Evolutionary conservation across 2,113 vertebrate species (phyloP), one percentile per base, ranked within the genome.

Genomic region (Nesoenas mayeri): DNA sequence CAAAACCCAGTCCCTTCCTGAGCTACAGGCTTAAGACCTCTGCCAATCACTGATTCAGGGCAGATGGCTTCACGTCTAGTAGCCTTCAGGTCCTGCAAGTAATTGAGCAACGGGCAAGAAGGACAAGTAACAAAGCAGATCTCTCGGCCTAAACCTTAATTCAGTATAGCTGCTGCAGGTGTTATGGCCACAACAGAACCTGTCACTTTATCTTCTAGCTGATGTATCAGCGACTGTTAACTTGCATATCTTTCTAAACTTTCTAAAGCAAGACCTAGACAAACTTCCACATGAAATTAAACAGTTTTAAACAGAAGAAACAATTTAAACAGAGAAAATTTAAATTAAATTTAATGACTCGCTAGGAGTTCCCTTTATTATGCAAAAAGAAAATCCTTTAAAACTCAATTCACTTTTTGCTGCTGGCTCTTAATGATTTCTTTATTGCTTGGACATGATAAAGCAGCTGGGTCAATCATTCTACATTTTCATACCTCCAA

Each of bases 381-480:
- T 31, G 29, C 60, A 75, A 79, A 94, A 93, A 48, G 21, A 95
- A 96, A 96, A 92, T 72, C 34, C 31, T 92, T 93, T 79, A 86
- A 93, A 93, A 79, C 25, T 14, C 75, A 84, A 74, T 78, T 84
- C 29, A 71, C 47, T 94, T 89, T 88, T 88, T 88, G 50, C 88
- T 90, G 34, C 65, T 84, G 65, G 73, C 20, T 87, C 79, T 85
- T 89, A 78, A 91, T 89, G 50, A 85, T 79, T 85, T 91, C 78
- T 73, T 85, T 92, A 89, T 74, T 84, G 77, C 84, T 70, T 53
- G 72, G 93, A 91, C 82, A 85, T 62, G 86, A 82, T 65, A 91
- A 74, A 93, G 83, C 77, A 93, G 79, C 65, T 74, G 10, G 56
- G 62, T 95, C 80, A 88, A 62, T 83, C 93, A 86, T 74, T 89